phyloP scores from a whole-genome alignment of 1,140 invertebrate species.

The Metopolophium dirhodum region DNA sequence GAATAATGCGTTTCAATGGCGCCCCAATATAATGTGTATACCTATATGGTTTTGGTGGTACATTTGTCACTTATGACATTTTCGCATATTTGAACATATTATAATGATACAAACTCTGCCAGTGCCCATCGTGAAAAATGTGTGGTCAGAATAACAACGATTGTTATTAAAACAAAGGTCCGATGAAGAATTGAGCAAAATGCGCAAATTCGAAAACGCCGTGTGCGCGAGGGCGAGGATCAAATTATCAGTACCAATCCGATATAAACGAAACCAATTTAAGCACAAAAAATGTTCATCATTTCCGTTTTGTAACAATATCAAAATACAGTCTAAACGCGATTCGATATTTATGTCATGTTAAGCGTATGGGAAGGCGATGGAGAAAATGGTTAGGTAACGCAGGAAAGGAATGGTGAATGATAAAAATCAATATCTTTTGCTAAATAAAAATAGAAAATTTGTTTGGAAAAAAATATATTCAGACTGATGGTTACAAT shows the following conservation, averaged over 20 bases:
- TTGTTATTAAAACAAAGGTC: slow-evolving; percentile 4
- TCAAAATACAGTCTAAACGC: background rate
- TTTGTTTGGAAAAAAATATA: background rate
- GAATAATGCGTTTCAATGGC: background rate
- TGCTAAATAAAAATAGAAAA: background rate
- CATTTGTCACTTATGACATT: slow-evolving; percentile 30
- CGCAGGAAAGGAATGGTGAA: too few species aligned
- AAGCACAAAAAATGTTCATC: background rate
- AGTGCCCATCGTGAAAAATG: background rate
- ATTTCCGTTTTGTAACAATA: background rate
- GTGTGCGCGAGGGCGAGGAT: background rate
- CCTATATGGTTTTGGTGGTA: slow-evolving; percentile 5
- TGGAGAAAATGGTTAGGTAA: background rate
- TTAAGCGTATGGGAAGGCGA: background rate
- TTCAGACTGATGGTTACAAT: background rate
- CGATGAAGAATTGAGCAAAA: background rate
- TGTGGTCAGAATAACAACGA: background rate
- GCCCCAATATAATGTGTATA: background rate
- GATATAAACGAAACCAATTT: background rate
- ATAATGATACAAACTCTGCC: background rate
- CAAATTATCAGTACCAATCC: background rate
- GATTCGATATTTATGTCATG: background rate
- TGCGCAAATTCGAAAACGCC: background rate
- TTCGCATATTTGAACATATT: slow-evolving; percentile 6
- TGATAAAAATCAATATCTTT: background rate